Percentiles rank a stretch among this genome's conserved stretches.
phyloP scores from a whole-genome alignment of 1,140 invertebrate genomes.

The Macrobrachium nipponense region DNA sequence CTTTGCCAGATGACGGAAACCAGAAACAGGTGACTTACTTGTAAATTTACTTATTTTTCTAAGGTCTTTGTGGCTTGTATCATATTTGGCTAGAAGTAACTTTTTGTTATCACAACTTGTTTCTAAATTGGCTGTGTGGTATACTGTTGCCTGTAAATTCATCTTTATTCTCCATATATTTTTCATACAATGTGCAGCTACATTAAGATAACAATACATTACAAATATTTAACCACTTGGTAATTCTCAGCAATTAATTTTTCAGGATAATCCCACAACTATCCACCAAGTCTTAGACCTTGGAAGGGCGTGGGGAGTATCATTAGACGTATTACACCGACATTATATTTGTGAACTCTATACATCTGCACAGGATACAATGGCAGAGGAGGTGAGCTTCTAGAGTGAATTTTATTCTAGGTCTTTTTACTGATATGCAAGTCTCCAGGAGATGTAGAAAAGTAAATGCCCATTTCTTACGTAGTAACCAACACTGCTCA shows the following conservation, averaged over 20 bases:
- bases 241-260: neutral
- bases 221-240: neutral
- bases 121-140: no score
- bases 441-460: neutral
- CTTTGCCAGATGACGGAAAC: slow-evolving; percentile 31
- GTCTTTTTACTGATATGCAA: neutral
- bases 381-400: slow-evolving; percentile 70
- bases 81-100: neutral
- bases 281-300: slow-evolving; percentile 68
- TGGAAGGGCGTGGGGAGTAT: slow-evolving; percentile 68
- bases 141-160: no score
- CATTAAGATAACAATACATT: neutral
- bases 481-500: no score
- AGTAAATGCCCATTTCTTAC: no score
- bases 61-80: no score
- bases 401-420: neutral
- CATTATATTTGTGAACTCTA: slow-evolving; percentile 71
- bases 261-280: slow-evolving; percentile 68
- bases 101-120: no score
- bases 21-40: slow-evolving; percentile 23
- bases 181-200: no score
- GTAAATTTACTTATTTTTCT: neutral
- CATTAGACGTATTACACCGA: slow-evolving; percentile 68
- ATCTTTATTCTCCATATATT: no score
- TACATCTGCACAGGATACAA: slow-evolving; percentile 69